Evolutionary conservation across 2,113 vertebrate genomes (phyloP).

Genomic region (Columbina picui): DNA sequence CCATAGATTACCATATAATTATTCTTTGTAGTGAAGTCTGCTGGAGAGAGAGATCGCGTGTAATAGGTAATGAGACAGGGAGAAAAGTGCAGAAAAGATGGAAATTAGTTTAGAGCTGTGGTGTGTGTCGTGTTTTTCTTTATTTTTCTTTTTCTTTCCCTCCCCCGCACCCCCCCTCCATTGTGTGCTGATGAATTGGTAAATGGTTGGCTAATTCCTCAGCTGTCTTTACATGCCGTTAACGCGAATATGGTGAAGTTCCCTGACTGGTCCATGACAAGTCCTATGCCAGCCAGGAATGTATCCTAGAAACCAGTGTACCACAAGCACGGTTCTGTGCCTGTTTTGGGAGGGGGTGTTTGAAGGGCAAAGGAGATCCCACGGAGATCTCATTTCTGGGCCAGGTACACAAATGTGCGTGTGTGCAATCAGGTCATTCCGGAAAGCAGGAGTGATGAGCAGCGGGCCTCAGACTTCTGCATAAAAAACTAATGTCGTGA

Average conservation of each 20-base stretch:
- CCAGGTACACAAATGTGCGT: background rate
- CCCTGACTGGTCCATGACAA: background rate
- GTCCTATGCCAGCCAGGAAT: background rate
- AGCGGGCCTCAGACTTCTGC: background rate
- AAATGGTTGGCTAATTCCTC: background rate
- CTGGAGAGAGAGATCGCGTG: background rate
- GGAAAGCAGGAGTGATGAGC: background rate
- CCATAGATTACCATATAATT: conserved; percentile 12
- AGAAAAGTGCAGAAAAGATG: background rate
- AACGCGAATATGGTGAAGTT: background rate
- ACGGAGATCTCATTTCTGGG: background rate
- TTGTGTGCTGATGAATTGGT: background rate
- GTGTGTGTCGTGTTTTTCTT: background rate
- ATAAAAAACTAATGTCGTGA: background rate
- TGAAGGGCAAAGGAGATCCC: background rate
- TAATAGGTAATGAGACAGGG: background rate
- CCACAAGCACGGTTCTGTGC: background rate
- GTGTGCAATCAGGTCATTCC: background rate
- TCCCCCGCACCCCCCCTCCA: too few species aligned
- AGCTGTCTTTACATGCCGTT: background rate
- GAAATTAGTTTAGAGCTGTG: background rate
- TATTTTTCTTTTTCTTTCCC: background rate
- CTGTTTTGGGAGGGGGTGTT: background rate
- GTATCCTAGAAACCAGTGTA: background rate
- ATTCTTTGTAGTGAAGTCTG: background rate